Base-by-base conservation (phyloP, 2,113 vertebrate species). In the Sisor rabdophorus region DNA sequence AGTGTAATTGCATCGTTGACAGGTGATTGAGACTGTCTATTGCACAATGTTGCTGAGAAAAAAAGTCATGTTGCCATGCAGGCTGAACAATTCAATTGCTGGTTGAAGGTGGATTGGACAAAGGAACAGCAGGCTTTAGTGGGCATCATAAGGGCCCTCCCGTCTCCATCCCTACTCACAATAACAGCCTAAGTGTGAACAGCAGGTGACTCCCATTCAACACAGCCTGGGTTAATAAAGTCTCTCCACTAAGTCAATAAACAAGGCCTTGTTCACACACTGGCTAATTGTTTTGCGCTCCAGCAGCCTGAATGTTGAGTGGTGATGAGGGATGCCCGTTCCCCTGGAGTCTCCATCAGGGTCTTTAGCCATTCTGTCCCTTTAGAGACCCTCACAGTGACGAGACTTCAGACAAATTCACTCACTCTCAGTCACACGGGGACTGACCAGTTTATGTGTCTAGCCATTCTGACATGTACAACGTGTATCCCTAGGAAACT, bases 131-230 rank as follows among this genome's bases (percentile, higher is more conserved):
- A 86, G 88, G 88, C 80, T 60, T 80, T 58, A 56, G 79, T 53
- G 87, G 85, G 86, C 86, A 87, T 68, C 84, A 81, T 79, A 72
- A 87, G 88, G 83, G 58, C 81, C 87, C 86, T 88, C 87, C 88
- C 87, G 68, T 83, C 30, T 50, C 85, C 79, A 86, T 79, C 70
- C 84, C 80, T 6, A 53, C 75, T 83, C 69, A 87, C 87, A 91
- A 89, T 87, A 87, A 87, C 81, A 82, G 86, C 83, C 89, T 87
- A 89, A 91, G 88, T 90, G 89, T 85, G 85, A 91, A 88, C 90
- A 91, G 89, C 90, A 90, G 90, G 91, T 90, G 90, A 91, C 89
- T 90, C 82, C 87, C 87, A 90, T 92, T 91, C 90, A 92, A 80
- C 52, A 53, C 85, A 26, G 79, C 85, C 87, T 89, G 87, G 88